Evolutionary conservation across 2,888 invertebrate species (phyloP).

Genomic region (Sphaeridia pumilis): DNA sequence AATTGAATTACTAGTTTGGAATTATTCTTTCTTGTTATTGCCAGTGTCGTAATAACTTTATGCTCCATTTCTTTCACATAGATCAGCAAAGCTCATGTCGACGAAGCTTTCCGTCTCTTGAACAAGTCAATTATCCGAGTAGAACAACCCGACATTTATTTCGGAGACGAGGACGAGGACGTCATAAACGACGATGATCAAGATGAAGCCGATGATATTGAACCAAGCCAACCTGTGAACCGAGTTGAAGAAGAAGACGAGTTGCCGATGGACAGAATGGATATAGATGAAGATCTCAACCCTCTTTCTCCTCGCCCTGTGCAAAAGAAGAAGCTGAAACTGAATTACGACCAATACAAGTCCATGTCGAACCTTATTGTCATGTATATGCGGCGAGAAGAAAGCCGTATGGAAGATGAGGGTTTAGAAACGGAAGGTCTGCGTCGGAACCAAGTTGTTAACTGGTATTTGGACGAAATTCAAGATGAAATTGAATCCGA

Average conservation of each 20-base stretch:
- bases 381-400: constrained; percentile 74
- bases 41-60: not conserved
- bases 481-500: constrained; percentile 80
- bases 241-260: constrained; percentile 5
- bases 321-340: constrained; percentile 39
- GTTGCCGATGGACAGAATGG: constrained; percentile 10
- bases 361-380: constrained; percentile 82
- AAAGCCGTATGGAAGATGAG: constrained; percentile 43
- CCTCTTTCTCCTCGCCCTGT: not conserved
- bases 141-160: constrained; percentile 91
- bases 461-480: constrained; percentile 86
- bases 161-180: constrained; percentile 62
- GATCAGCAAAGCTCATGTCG: constrained; percentile 72
- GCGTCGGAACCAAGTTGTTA: constrained; percentile 66
- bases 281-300: constrained; percentile 4
- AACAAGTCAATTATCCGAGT: constrained; percentile 96
- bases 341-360: constrained; percentile 91
- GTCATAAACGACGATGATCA: constrained; percentile 48
- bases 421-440: constrained; percentile 39
- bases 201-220: constrained; percentile 37
- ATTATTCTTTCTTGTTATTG: not conserved
- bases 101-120: constrained; percentile 76
- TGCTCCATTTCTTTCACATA: too few species aligned
- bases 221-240: constrained; percentile 8
- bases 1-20: constrained; percentile 14